Base-by-base conservation (phyloP, 2,888 invertebrate genomes). In the Ptilodon capucinus region DNA sequence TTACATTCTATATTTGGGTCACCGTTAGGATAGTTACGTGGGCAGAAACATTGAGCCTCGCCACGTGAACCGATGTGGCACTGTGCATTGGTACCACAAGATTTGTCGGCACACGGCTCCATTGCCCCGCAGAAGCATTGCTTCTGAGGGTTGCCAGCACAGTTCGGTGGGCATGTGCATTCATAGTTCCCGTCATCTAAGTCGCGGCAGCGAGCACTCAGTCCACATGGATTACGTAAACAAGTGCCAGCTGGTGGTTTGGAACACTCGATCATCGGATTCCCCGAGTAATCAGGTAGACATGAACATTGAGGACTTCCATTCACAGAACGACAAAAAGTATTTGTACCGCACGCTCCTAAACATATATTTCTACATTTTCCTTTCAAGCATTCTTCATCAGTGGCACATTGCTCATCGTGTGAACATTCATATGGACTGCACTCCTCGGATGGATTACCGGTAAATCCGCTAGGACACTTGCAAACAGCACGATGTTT, bases 1-100 rank as follows among this genome's bases (percentile, higher is more conserved):
- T 94, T 91, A 97, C 97, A 97, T 93, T 95, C 95, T 68, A 95
- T 93, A 74, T 95, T 94, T 17, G 97, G 96, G 92, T 97, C 95
- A 46, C 97, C 97, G 53, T 94, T 92, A 40, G 97, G 97, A 85
- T 93, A 95, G 72, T 94, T 94, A 28, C 94, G 91, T 42, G 97
- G 97, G 76, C 97, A 98, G 76, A 95, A 96, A 76, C 97, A 98
- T 74, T 96, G 94, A 0, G 95, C 93, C 69, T 95, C 94, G 58
- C 94, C 93, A 52, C 92, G 92, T 54, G 93, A 91, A 40, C 93
- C 87, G 35, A 95, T 93, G 60, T 94, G 93, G 76, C 97, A 98
- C 44, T 94, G 93, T 2, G 97, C 97, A 74, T 97, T 96, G 28
- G 93, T 91, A 14, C 97, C 97, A 76, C 97, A 98, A 30, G 93